Conservation (phyloP, 2,888 invertebrate species). For the Xestia rhomboidea region DNA sequence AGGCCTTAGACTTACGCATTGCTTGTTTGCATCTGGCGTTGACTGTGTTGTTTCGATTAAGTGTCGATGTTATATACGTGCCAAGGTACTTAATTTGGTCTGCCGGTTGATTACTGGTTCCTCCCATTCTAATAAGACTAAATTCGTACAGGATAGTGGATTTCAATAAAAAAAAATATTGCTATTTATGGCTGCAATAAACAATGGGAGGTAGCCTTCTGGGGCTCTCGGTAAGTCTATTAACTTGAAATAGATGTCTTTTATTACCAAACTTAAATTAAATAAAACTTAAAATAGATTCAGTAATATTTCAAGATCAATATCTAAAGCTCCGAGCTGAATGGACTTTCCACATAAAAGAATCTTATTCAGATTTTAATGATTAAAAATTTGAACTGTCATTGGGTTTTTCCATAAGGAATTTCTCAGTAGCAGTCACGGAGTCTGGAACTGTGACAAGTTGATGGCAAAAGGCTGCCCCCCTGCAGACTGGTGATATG, state of each 20-base stretch:
- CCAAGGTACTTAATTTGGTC: too few species aligned
- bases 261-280: slow-evolving; percentile 11
- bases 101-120: too few species aligned
- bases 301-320: neutral
- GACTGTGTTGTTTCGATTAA: too few species aligned
- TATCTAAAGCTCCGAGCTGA: neutral
- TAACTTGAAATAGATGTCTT: neutral
- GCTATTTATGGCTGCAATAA: neutral
- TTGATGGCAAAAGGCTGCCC: neutral
- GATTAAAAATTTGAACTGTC: neutral
- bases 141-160: too few species aligned
- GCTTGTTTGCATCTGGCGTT: too few species aligned
- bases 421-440: neutral
- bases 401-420: neutral
- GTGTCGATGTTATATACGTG: too few species aligned
- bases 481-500: neutral
- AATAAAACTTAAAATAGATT: neutral
- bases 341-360: neutral
- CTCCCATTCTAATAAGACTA: too few species aligned
- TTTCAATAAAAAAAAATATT: neutral
- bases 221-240: neutral
- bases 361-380: neutral
- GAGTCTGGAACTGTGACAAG: neutral
- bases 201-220: neutral
- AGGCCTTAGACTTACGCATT: too few species aligned